These are phyloP conservation scores for Ophiodon elongatus DNA, from an alignment of 2,113 vertebrate species.

Conservation along the genomic window DNA sequence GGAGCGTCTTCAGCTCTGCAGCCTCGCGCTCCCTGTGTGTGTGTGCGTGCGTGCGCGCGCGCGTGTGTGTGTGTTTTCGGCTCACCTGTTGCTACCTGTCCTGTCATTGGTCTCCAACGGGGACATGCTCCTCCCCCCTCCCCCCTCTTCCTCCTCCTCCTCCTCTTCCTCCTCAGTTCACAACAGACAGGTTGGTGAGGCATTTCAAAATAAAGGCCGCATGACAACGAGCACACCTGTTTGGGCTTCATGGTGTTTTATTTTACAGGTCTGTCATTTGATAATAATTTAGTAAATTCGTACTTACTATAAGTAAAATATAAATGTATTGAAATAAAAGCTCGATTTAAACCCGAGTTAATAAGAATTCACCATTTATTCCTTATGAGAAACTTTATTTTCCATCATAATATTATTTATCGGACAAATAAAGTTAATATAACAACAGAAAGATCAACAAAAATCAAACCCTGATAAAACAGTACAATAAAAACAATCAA, in stretches of 20 bases:
- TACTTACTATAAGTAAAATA: background rate
- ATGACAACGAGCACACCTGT: background rate
- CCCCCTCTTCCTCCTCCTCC: conserved; percentile 42
- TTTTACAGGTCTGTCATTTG: too few species aligned
- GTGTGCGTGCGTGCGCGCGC: background rate
- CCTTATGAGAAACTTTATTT: background rate
- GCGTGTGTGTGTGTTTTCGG: background rate
- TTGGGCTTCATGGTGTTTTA: background rate
- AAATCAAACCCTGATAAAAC: too few species aligned
- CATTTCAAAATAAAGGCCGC: conserved; percentile 50
- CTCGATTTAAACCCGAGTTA: background rate
- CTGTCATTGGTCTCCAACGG: conserved; percentile 37
- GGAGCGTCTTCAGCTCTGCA: conserved; percentile 30
- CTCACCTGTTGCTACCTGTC: conserved; percentile 74
- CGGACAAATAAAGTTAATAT: too few species aligned
- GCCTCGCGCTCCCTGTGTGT: background rate
- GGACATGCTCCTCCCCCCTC: conserved; percentile 43
- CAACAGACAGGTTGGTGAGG: background rate
- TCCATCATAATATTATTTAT: background rate
- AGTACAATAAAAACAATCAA: too few species aligned
- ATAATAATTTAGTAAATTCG: too few species aligned
- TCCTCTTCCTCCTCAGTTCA: background rate
- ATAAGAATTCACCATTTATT: background rate
- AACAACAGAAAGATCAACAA: background rate
- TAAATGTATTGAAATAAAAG: background rate